Conservation (phyloP, 2,113 vertebrate genomes). For the Clupea harengus region DNA sequence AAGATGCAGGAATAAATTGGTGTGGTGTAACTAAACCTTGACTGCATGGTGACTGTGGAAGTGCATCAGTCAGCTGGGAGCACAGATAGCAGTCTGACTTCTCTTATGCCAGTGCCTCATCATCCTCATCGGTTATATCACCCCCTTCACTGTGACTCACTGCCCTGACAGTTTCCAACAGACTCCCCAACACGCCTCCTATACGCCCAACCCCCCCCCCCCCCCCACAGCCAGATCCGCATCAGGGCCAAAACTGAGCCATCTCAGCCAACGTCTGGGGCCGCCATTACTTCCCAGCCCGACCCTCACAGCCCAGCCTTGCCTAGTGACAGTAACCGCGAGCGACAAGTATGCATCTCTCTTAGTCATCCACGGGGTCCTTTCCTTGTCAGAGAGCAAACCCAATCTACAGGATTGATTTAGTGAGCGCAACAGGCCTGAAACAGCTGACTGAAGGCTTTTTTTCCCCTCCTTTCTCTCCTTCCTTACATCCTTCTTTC, state of each 20-base stretch:
- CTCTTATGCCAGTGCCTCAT: neutral
- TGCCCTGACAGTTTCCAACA: neutral
- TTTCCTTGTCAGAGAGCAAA: conserved; percentile 66
- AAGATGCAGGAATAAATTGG: neutral
- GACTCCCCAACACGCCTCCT: neutral
- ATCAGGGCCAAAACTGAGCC: neutral
- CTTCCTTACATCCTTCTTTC: neutral
- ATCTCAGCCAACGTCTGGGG: conserved; percentile 37
- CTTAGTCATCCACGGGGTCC: conserved; percentile 62
- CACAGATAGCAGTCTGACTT: neutral
- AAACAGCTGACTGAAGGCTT: conserved; percentile 65
- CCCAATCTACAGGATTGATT: conserved; percentile 68
- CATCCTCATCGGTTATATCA: neutral
- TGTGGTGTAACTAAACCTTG: neutral
- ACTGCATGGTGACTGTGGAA: neutral
- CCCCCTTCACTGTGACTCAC: conserved; percentile 9
- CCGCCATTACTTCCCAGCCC: conserved; percentile 9
- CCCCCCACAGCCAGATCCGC: neutral
- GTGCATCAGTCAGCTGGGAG: neutral
- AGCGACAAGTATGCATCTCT: conserved; percentile 68
- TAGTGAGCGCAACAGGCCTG: conserved; percentile 60
- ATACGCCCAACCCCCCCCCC: neutral
- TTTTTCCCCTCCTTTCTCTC: conserved; percentile 33
- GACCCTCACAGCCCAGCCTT: conserved; percentile 53
- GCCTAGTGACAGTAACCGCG: conserved; percentile 60